A percentile compares a stretch with the other conserved stretches of the same genome.
These are phyloP conservation scores for Meliscaeva auricollis DNA, from an alignment of 2,888 invertebrate genomes.

Conservation along the genomic window DNA sequence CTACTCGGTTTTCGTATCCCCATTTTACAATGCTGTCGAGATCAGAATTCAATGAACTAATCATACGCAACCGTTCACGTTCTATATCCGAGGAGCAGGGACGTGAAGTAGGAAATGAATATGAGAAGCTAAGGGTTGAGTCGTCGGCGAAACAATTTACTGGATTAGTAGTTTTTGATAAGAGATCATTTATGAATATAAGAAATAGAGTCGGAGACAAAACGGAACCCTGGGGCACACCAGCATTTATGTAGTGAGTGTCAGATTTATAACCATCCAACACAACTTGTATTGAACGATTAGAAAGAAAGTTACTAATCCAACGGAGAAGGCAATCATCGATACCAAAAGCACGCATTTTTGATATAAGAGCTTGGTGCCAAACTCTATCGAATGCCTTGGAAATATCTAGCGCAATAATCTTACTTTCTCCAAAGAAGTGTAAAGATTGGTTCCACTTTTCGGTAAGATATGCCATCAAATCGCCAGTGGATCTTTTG, in stretches of 20 bases:
- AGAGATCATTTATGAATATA: slow-evolving; percentile 34
- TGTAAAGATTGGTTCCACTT: neutral
- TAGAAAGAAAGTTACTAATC: neutral
- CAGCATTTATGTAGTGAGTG: neutral
- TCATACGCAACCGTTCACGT: neutral
- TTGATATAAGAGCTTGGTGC: neutral
- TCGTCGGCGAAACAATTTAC: slow-evolving; percentile 20
- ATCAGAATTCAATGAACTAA: neutral
- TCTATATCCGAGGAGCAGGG: neutral
- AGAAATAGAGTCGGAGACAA: slow-evolving; percentile 32
- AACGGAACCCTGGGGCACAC: slow-evolving; percentile 28
- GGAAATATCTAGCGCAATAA: neutral
- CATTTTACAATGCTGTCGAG: neutral
- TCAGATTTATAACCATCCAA: neutral
- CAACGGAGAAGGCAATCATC: neutral
- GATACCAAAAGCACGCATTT: neutral
- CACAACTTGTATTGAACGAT: neutral
- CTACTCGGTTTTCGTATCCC: neutral
- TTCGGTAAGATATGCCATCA: neutral
- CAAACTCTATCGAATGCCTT: neutral
- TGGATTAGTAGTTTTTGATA: slow-evolving; percentile 24
- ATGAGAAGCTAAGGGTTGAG: neutral
- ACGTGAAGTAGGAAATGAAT: neutral
- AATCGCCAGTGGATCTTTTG: neutral
- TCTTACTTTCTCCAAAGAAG: neutral